These are phyloP conservation scores for Callorhinus ursinus DNA, from an alignment of 2,113 vertebrate species.

Conservation along the genomic window DNA sequence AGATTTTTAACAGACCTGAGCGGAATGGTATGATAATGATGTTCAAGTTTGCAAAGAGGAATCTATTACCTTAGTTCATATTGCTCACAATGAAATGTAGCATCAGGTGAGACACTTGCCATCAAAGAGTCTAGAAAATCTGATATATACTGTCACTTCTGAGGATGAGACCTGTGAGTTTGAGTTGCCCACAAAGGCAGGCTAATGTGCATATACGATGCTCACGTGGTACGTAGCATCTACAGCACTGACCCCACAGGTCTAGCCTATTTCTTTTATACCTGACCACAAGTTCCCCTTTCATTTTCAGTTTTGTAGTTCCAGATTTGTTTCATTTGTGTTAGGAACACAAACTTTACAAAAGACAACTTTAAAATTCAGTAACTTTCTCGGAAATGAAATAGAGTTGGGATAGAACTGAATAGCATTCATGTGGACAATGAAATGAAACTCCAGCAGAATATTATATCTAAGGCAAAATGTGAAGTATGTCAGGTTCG, in stretches of 20 bases:
- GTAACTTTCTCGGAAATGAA: conserved; percentile 49
- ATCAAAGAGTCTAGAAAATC: background rate
- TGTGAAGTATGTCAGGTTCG: conserved; percentile 20
- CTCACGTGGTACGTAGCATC: accelerated
- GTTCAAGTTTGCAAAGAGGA: background rate
- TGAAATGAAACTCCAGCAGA: conserved; percentile 56
- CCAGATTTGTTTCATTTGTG: conserved; percentile 39
- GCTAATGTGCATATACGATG: background rate
- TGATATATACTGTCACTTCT: background rate
- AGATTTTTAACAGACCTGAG: background rate
- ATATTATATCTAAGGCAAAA: conserved; percentile 55
- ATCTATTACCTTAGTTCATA: background rate
- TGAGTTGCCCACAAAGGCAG: background rate
- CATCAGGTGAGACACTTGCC: background rate
- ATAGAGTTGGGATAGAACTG: background rate
- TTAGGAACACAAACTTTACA: conserved; percentile 34
- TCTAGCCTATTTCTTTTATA: conserved; percentile 1
- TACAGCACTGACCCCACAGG: background rate
- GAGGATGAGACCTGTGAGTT: background rate
- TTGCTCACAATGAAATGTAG: background rate
- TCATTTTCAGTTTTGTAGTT: conserved; percentile 49
- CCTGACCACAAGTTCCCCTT: background rate
- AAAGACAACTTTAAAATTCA: conserved; percentile 64
- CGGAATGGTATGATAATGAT: background rate
- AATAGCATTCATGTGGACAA: conserved; percentile 36